phyloP scores from a whole-genome alignment of 2,888 invertebrate species.

The Prosapia bicincta region DNA sequence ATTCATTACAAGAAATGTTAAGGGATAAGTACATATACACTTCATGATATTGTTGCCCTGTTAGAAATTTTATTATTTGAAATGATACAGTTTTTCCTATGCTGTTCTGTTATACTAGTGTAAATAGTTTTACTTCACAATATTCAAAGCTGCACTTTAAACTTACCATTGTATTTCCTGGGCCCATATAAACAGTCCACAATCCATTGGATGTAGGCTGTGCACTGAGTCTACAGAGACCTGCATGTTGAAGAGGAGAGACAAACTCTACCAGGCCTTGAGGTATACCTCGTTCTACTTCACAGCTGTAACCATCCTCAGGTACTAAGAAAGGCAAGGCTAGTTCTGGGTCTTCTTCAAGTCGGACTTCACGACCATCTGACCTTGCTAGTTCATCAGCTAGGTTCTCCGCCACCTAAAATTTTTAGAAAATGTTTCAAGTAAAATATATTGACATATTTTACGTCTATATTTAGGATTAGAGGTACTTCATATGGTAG shows the following conservation, averaged over 20 bases:
- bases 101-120: too few species aligned
- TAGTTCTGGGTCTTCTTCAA: conserved; percentile 90
- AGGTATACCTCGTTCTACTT: conserved; percentile 91
- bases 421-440: too few species aligned
- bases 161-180: conserved; percentile 37
- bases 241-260: conserved; percentile 76
- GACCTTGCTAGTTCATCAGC: conserved; percentile 89
- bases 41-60: too few species aligned
- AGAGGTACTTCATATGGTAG: too few species aligned
- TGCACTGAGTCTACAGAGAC: conserved; percentile 84
- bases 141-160: too few species aligned
- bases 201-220: conserved; percentile 88
- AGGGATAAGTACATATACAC: too few species aligned
- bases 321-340: conserved; percentile 90
- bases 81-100: too few species aligned
- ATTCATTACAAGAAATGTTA: too few species aligned
- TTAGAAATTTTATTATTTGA: too few species aligned
- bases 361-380: conserved; percentile 79
- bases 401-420: conserved; percentile 72
- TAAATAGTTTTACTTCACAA: too few species aligned
- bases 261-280: conserved; percentile 84
- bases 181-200: conserved; percentile 85
- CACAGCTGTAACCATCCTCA: conserved; percentile 97
- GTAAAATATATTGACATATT: too few species aligned
- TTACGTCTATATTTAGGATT: too few species aligned